Percentiles rank a stretch among this genome's conserved stretches.
Conservation (phyloP, 2,797 vertebrate species). For the Paratrypauchen microcephalus region DNA sequence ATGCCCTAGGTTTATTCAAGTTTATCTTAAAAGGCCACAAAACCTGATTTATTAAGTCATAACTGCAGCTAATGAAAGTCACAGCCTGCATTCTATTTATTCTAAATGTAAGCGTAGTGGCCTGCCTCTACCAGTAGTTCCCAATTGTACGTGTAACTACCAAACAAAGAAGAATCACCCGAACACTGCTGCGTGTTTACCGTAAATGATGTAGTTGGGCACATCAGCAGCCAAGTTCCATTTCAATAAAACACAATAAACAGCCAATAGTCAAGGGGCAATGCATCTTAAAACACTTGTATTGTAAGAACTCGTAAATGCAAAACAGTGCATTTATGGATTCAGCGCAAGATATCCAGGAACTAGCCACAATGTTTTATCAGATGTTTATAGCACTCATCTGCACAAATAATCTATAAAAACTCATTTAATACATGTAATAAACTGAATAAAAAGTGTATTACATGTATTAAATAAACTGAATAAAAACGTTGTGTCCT, state of each 20-base stretch:
- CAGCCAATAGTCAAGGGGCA: not conserved
- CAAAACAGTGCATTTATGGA: not conserved
- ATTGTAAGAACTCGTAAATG: not conserved
- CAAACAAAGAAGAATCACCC: not conserved
- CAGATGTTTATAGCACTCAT: not conserved
- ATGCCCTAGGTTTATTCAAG: no score
- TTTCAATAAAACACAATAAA: slow-evolving; percentile 1
- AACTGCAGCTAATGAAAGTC: no score
- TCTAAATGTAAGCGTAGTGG: no score
- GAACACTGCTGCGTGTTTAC: not conserved
- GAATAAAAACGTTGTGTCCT: no score
- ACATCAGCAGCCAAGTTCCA: not conserved
- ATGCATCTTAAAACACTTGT: not conserved
- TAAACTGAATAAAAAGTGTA: slow-evolving; percentile 3
- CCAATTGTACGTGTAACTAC: not conserved
- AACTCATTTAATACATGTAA: not conserved
- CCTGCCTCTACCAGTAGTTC: not conserved
- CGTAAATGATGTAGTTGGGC: no score
- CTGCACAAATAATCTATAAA: not conserved
- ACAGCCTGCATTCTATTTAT: no score
- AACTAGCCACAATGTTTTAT: slow-evolving; percentile 3
- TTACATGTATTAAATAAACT: no score
- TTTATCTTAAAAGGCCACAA: not conserved
- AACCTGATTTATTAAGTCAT: no score
- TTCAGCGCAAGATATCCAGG: not conserved